Percentiles rank a stretch among this genome's conserved stretches.
phyloP scores from a whole-genome alignment of 30 jellyfish, hydroid and myxozoan genomes.

The Hydra vulgaris region DNA sequence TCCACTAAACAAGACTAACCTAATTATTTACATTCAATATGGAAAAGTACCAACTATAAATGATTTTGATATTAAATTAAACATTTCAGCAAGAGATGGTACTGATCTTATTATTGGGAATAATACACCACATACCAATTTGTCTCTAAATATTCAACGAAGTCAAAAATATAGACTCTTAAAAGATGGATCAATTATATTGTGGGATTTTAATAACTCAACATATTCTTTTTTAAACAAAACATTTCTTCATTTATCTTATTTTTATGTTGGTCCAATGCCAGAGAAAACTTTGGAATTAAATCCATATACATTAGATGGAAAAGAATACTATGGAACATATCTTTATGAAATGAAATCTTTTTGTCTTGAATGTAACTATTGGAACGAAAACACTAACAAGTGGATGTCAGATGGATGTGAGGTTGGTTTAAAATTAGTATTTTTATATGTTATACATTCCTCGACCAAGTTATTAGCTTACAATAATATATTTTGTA shows the following conservation, averaged over 20 bases:
- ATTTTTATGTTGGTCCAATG: slow-evolving; percentile 46
- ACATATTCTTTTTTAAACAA: slow-evolving; percentile 39
- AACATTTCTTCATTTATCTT: slow-evolving; percentile 19
- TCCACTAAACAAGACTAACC: slow-evolving; percentile 31
- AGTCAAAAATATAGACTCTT: slow-evolving; percentile 2
- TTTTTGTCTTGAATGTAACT: slow-evolving; percentile 55
- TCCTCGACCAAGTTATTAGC: no score
- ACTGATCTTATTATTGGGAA: background rate
- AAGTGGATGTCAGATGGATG: slow-evolving; percentile 67
- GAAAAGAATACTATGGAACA: slow-evolving; percentile 37
- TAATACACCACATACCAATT: background rate
- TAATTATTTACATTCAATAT: slow-evolving; percentile 47
- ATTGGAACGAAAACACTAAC: slow-evolving; percentile 26
- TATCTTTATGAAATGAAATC: slow-evolving; percentile 48
- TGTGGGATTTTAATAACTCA: slow-evolving; percentile 42
- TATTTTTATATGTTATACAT: no score
- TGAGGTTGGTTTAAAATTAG: slow-evolving; percentile 40
- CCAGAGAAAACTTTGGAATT: slow-evolving; percentile 26
- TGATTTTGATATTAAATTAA: slow-evolving; percentile 41
- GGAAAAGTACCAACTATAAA: slow-evolving; percentile 53
- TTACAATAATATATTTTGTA: no score
- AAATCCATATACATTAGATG: slow-evolving; percentile 55
- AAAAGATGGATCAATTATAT: slow-evolving; percentile 49
- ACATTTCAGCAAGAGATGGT: background rate
- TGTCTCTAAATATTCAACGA: background rate